A percentile compares a stretch with the other conserved stretches of the same genome.
Conservation (phyloP, 2,113 vertebrate species). For the Dipodomys merriami region DNA sequence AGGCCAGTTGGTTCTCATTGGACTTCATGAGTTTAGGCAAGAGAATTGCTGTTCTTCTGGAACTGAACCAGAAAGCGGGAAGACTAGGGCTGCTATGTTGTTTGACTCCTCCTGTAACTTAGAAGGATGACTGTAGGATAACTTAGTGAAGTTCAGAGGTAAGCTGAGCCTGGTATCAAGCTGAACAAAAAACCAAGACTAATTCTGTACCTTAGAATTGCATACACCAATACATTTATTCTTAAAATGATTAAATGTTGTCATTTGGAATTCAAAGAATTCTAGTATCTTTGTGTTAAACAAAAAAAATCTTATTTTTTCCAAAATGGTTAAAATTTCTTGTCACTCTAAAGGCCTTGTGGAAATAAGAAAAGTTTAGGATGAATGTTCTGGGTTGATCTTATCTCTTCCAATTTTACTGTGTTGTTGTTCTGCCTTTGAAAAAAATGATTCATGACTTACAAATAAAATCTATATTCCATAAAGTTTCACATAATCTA, state of each 20-base stretch:
- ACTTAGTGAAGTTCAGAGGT: not conserved
- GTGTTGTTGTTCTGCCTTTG: slow-evolving; percentile 47
- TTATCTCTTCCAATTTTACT: slow-evolving; percentile 40
- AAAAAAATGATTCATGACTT: slow-evolving; percentile 33
- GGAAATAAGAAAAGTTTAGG: slow-evolving; percentile 21
- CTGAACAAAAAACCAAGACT: not conserved
- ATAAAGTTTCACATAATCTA: slow-evolving; percentile 11
- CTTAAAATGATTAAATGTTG: slow-evolving; percentile 2
- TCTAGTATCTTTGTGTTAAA: not conserved
- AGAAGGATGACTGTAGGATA: not conserved
- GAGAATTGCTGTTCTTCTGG: not conserved
- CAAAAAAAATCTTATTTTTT: not conserved
- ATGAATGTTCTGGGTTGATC: slow-evolving; percentile 26
- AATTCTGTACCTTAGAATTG: not conserved
- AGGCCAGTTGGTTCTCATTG: not conserved
- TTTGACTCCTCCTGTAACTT: not conserved
- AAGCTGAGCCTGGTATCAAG: not conserved
- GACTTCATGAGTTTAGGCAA: not conserved
- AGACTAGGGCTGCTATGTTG: not conserved
- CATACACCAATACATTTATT: not conserved
- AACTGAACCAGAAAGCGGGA: not conserved
- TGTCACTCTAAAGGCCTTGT: slow-evolving; percentile 23
- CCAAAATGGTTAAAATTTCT: slow-evolving; percentile 43
- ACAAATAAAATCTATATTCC: slow-evolving; percentile 25
- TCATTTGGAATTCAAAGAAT: slow-evolving; percentile 23